Conservation (phyloP, 2,797 vertebrate genomes). For the Acanthurus leucopareius region DNA sequence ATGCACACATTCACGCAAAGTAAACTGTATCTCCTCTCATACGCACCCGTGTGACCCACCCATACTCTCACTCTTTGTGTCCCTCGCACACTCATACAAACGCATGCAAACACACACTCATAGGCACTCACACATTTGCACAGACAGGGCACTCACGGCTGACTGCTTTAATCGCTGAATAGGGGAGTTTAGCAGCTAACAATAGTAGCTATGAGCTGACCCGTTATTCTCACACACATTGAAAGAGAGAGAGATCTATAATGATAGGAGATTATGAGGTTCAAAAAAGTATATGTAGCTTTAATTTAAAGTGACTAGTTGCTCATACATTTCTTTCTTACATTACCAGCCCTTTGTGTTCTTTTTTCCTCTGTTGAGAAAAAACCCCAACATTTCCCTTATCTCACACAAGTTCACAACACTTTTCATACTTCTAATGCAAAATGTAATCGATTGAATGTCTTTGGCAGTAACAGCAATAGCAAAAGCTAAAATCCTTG, state of each 20-base stretch:
- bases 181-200: constrained; percentile 76
- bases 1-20: neutral
- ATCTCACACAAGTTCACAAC: neutral
- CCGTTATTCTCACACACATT: constrained; percentile 57
- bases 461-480: neutral
- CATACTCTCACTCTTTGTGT: constrained; percentile 49
- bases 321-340: neutral
- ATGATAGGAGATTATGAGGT: neutral
- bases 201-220: constrained; percentile 79
- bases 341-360: neutral
- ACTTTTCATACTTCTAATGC: too few relatives aligned
- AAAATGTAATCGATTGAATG: too few relatives aligned
- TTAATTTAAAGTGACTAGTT: neutral
- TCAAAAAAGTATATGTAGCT: constrained; percentile 1
- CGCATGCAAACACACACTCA: constrained; percentile 25
- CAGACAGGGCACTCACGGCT: constrained; percentile 67
- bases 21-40: constrained; percentile 52
- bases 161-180: constrained; percentile 80
- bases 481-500: neutral
- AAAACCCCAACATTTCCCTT: neutral
- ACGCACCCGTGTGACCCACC: constrained; percentile 60
- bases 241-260: neutral
- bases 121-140: constrained; percentile 38
- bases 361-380: too few relatives aligned
- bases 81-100: constrained; percentile 26